These are phyloP conservation scores for Odocoileus hemionus DNA, from an alignment of 2,113 vertebrate species.

Conservation along the genomic window DNA sequence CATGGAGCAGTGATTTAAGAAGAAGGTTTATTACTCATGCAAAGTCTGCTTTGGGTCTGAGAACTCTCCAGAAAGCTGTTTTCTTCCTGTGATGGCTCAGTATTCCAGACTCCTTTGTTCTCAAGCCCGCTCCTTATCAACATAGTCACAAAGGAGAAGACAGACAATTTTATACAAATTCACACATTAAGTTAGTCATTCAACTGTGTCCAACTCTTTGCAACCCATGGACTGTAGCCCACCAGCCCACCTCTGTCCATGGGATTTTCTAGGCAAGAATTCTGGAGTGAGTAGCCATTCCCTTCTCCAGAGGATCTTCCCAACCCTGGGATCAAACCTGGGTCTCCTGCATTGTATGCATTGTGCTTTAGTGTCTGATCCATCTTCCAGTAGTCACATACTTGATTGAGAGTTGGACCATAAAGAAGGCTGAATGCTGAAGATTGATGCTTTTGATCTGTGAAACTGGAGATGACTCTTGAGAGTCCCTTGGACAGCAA, in stretches of 20 bases:
- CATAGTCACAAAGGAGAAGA: neutral
- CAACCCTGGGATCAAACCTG: rapidly evolving
- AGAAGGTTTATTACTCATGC: neutral
- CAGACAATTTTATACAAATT: neutral
- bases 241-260: neutral
- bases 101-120: neutral
- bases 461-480: neutral
- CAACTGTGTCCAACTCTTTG: neutral
- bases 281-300: neutral
- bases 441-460: neutral
- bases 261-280: neutral
- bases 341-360: neutral
- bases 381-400: neutral
- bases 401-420: neutral
- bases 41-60: neutral
- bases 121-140: neutral
- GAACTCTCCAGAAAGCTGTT: neutral
- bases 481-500: neutral
- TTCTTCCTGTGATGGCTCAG: neutral
- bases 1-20: neutral
- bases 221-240: neutral
- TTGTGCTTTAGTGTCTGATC: neutral
- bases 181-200: neutral
- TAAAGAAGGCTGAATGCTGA: neutral
- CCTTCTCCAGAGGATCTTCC: neutral